Base-by-base conservation (phyloP, 2,888 invertebrate genomes). In the Ceriagrion tenellum region DNA sequence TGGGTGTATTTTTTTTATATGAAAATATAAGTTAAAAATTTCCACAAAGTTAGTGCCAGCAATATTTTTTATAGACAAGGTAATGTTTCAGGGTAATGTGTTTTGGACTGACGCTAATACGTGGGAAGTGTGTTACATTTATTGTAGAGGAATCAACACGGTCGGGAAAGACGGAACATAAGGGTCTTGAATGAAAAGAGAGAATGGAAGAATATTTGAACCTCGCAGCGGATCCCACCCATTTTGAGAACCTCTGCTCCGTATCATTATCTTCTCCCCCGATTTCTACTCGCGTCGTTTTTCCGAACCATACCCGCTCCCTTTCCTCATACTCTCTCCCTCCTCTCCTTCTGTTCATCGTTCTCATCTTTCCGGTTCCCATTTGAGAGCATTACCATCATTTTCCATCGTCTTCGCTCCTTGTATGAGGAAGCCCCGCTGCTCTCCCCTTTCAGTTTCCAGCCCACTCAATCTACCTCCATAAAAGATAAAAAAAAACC, bases 361-460 rank as follows among this genome's bases (percentile, higher is more conserved):
- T 81, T 81, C 81, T 81, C 81, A 81, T 30, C 81, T 81, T 81
- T 81, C 81, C 81, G 81, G 35, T 81, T 81, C 81, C 81, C 81
- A 81, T 81, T 81, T 81, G 81, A 35, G 81, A 81, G 81, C 81
- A 81, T 81, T 81, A 81, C 81, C 81, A 35, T 81, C 81, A 16
- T 81, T 81, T 81, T 26, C 81, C 81, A 81, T 35, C 81, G 81
- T 81, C 81, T 81, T 59, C 35, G n/a, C 81, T 59, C 59, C 81
- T 26, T 35, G 13, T 56, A 16, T 47, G 4, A 8, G 23, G 69
- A 69, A 35, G 18, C 35, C 16, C 81, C 26, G 69, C 16, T 35
- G 30, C 16, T 10, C 18, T 81, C 81, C 35, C n/a, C 69, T 69
- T 69, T 69, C 69, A 69, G 69, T 26, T 69, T 59, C 59, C 59